Evolutionary conservation across 92 coral and sea anemone genomes (phyloP), one percentile per base, ranked within the genome.

Genomic region (Bergia puertoricense): DNA sequence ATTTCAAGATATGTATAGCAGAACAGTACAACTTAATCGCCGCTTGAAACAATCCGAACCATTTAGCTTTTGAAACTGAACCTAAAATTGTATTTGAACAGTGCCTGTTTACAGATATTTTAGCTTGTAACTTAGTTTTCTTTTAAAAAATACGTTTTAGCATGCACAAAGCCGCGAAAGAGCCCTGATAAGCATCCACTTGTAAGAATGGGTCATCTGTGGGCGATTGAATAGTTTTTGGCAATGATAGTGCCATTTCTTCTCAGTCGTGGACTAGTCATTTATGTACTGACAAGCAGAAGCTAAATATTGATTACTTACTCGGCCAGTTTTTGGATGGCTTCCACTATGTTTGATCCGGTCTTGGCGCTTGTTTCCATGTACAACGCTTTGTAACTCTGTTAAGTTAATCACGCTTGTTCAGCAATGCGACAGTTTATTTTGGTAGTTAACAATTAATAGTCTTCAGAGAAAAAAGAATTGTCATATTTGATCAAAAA

Each of bases 291-390:
- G 23, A 4, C 3, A 72, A 72, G 76, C 43, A 72, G 76, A 37
- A 72, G 18, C 15, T 74, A 40, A 30, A 40, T 41, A 42, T 7
- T 40, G 18, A 36, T 68, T 40, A 91, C 95, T 93, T 86, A 97
- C 99, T 96, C 96, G 65, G 98, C 94, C 77, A 97, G 89, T 88
- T 95, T 92, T 46, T 76, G 85, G 91, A 96, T 95, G 14, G 98
- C 93, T 77, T 97, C 97, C 50, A 91, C 88, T 22, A 97, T 95
- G 73, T 93, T 92, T 41, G 92, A 85, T 8, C 98, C 99, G 50
- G 96, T 92, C 85, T 97, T 97, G 59, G 99, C 98, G 81, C 99
- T 97, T 54, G 99, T 94, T 91, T 97, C 99, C 73, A 93, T 86
- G 57, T 95, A 97, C 81, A 97, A 81, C 54, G 99, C 97, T 39